Base-by-base conservation (phyloP, 1,140 invertebrate genomes). In the Rhagoletis pomonella region DNA sequence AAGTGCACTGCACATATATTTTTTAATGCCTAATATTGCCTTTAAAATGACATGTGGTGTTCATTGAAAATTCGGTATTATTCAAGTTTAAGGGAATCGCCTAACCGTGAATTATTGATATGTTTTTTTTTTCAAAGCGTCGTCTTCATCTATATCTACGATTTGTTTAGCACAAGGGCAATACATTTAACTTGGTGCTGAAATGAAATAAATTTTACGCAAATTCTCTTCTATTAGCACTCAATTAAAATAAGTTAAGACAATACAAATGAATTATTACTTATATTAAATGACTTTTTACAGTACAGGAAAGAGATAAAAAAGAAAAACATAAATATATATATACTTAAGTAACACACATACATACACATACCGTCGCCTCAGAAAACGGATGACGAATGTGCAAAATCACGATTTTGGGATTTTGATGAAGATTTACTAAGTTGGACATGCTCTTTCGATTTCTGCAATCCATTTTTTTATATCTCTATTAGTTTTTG, bases 131-230 rank as follows among this genome's bases (percentile, higher is more conserved):
- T 62, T 62, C 4, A n/a, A 62, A 44, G 12, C 39, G 39, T 42
- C 65, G 14, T 44, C 67, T 12, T 73, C 67, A 73, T 73, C 14
- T 7, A 89, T 89, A 88, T 89, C 88, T 67, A 87, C 88, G 87
- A 85, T 60, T 85, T 62, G 14, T 59, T 60, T 29, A 39, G 6
- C 29, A 42, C 29, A 42, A 59, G 62, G 0, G 7, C 19, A 85
- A 67, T 73, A 81, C 89, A 87, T 89, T 90, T 89, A 92, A 92
- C 91, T 92, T 92, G 90, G 90, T 89, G 90, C 91, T 92, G 91
- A 92, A 92, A 92, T 91, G 89, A 91, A 91, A 91, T 91, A 81
- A 81, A 73, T 73, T 73, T 73, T 12, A 73, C 39, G 5, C 44
- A 73, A 73, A 47, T 47, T 47, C 3, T 55, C 9, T 67, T 42